Conservation (phyloP, 2,113 vertebrate species). For the Irena cyanogastra region DNA sequence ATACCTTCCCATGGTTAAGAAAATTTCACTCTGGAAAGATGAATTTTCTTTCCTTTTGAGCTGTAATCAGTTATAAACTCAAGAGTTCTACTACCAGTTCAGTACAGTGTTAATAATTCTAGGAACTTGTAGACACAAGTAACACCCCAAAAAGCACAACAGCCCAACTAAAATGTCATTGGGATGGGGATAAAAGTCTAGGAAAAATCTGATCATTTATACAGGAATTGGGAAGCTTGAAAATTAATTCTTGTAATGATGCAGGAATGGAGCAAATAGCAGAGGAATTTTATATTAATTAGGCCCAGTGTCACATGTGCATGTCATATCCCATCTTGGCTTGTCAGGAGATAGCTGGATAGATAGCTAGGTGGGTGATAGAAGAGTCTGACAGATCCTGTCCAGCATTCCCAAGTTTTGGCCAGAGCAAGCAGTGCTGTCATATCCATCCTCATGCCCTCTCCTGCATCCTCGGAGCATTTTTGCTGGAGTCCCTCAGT, state of each 20-base stretch:
- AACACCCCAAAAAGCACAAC: background rate
- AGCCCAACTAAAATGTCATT: background rate
- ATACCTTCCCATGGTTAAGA: background rate
- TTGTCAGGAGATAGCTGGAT: background rate
- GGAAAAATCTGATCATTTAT: background rate
- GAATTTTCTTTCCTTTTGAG: background rate
- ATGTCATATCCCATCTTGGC: background rate
- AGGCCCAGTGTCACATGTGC: background rate
- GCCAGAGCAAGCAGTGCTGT: background rate
- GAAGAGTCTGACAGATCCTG: background rate
- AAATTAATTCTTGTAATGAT: background rate
- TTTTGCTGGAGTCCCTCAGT: background rate
- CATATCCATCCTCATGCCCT: rapidly evolving
- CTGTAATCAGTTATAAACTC: background rate
- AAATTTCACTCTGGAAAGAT: background rate
- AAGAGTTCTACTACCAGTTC: background rate
- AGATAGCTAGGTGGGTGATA: background rate
- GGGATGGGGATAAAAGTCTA: background rate
- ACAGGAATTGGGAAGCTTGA: background rate
- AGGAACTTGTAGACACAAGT: background rate
- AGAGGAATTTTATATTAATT: background rate
- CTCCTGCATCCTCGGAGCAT: rapidly evolving
- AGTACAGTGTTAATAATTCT: background rate
- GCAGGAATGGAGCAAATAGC: background rate
- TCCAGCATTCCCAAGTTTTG: background rate